A percentile compares a stretch with the other conserved stretches of the same genome.
Evolutionary conservation across 1,140 invertebrate species (phyloP).

Genomic region (Tetranychus urticae): DNA sequence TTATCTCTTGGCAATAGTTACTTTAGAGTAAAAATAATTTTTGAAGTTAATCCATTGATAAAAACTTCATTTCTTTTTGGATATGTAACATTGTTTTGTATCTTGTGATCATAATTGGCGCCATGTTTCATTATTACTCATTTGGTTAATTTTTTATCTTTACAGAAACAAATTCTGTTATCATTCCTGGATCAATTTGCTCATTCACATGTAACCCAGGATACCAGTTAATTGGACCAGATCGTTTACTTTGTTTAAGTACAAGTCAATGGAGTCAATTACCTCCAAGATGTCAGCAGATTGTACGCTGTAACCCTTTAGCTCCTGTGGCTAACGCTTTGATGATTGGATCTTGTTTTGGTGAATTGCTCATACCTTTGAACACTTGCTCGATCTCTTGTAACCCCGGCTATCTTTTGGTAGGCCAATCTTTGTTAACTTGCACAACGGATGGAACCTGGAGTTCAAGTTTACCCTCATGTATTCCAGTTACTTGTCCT

Average conservation of each 20-base stretch:
- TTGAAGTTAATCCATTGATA: too few species aligned
- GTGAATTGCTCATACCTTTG: too few species aligned
- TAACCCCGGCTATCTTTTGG: background rate
- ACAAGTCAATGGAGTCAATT: conserved; percentile 4
- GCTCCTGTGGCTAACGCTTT: too few species aligned
- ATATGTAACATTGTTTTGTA: too few species aligned
- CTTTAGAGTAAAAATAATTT: too few species aligned
- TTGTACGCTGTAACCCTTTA: background rate
- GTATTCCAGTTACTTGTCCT: background rate
- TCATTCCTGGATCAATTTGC: background rate
- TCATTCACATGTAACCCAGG: background rate
- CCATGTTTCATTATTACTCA: background rate
- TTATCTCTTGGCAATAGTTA: too few species aligned
- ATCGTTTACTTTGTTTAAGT: background rate
- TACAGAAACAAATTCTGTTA: background rate
- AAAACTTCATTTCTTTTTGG: too few species aligned
- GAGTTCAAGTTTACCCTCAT: conserved; percentile 11
- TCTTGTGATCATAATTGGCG: too few species aligned
- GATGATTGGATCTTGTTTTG: too few species aligned
- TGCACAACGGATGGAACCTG: conserved; percentile 26
- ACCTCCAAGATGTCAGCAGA: conserved; percentile 3
- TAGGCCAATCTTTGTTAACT: conserved; percentile 15
- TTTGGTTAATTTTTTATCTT: background rate
- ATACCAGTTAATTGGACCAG: background rate
- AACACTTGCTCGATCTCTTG: background rate